Base-by-base conservation (phyloP, 1,140 invertebrate genomes). In the Lucilia sericata region DNA sequence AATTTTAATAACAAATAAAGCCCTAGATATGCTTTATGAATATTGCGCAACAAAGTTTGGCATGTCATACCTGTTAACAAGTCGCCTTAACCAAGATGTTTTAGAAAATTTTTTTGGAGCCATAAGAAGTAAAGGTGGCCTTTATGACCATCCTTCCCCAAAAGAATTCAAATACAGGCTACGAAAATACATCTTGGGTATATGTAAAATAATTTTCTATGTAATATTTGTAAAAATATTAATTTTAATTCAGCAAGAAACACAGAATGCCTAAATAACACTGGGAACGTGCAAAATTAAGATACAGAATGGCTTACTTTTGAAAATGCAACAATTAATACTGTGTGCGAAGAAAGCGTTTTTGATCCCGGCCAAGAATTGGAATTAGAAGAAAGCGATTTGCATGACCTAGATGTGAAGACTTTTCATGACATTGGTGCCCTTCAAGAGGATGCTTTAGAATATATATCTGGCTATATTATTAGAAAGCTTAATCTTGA, bases 61-160 rank as follows among this genome's bases (percentile, higher is more conserved):
- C 21, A 78, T 84, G 70, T 30, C 75, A 47, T 82, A 76, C 25
- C 10, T 85, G 19, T 30, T 84, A 21, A 84, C 83, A 81, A 78
- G 49, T 21, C 14, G 80, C 8, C 34, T 85, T 14, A 84, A 74
- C 12, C 70, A 84, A 25, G 85, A 82, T 70, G 83, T 86, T 55
- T 19, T 84, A 10, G 74, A 84, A 76, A 19, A 82, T 21, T 85
- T 85, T 78, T 85, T 86, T 84, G 83, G 83, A 14, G 78, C 83
- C 9, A 85, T 86, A 51, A 13, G 81, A 13, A 60, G 70, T 19
- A 78, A 36, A 25, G 75, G 78, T 65, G 74, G 51, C 49, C 34
- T 78, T 10, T 74, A 83, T 76, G 82, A 82, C 82, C 82, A 85
- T 74, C 21, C 65, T 4, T 21, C n/a, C 19, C 65, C 65, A 21